A percentile compares a stretch with the other conserved stretches of the same genome.
Evolutionary conservation across 2,888 invertebrate genomes (phyloP).

Genomic region (Hecatera dysodea): DNA sequence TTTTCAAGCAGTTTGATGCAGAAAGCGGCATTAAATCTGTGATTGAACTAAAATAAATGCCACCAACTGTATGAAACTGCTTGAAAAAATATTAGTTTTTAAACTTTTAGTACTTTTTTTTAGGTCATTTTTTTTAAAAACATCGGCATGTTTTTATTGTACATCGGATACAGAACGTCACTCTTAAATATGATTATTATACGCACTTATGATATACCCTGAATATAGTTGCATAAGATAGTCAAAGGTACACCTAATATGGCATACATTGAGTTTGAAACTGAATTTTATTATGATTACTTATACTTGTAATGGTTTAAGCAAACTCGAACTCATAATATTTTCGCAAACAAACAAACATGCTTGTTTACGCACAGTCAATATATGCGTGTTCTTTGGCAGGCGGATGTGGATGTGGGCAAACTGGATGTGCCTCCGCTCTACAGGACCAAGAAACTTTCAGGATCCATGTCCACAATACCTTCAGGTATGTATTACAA

Average conservation of each 20-base stretch:
- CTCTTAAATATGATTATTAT: too few species aligned
- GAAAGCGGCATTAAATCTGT: too few species aligned
- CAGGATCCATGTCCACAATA: slow-evolving; percentile 72
- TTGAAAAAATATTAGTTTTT: too few species aligned
- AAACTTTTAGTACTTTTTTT: too few species aligned
- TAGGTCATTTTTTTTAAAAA: too few species aligned
- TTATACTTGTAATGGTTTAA: neutral
- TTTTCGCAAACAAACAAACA: neutral
- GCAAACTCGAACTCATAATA: neutral
- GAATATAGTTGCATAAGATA: neutral
- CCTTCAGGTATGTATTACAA: slow-evolving; percentile 71
- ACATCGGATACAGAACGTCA: too few species aligned
- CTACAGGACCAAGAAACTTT: slow-evolving; percentile 74
- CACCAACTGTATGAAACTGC: too few species aligned
- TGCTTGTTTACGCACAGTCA: neutral
- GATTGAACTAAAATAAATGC: too few species aligned
- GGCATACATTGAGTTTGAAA: neutral
- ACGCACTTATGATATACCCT: too few species aligned
- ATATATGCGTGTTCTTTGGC: slow-evolving; percentile 25
- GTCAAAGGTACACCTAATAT: neutral
- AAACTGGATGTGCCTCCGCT: slow-evolving; percentile 76
- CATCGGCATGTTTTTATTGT: too few species aligned
- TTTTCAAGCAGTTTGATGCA: too few species aligned
- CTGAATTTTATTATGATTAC: too few species aligned
- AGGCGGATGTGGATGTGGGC: slow-evolving; percentile 92